Conservation (phyloP, 2,113 vertebrate species). For the Clarias magur region DNA sequence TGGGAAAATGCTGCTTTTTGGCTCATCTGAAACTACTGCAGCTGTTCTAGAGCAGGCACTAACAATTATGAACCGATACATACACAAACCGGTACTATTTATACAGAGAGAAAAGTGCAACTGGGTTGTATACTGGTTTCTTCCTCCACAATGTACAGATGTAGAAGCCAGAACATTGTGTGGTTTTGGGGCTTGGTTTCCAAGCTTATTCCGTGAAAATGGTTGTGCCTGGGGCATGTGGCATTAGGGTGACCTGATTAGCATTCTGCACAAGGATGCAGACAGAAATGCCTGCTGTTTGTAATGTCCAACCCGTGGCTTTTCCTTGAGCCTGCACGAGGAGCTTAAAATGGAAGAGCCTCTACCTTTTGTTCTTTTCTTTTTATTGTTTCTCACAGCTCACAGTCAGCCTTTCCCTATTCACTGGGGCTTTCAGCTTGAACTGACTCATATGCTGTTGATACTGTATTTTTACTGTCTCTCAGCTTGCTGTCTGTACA, state of each 20-base stretch:
- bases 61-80: conserved; percentile 27
- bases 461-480: conserved; percentile 2
- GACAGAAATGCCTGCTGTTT: conserved; percentile 33
- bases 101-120: not conserved
- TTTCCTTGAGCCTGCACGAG: conserved; percentile 32
- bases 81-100: conserved; percentile 33
- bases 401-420: not conserved
- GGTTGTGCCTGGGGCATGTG: conserved; percentile 13
- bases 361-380: conserved; percentile 2
- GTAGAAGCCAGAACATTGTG: not conserved
- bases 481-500: not conserved
- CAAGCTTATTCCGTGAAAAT: conserved; percentile 5
- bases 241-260: conserved; percentile 38
- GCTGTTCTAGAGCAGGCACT: conserved; percentile 23
- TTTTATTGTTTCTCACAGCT: conserved; percentile 6
- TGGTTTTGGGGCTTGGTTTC: not conserved
- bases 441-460: not conserved
- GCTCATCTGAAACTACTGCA: conserved; percentile 36
- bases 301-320: conserved; percentile 33
- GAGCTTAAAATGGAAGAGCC: conserved; percentile 11
- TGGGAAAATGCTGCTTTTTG: conserved; percentile 10
- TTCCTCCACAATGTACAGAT: conserved; percentile 15
- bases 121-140: conserved; percentile 1
- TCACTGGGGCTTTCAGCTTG: not conserved
- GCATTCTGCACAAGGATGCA: conserved; percentile 41